Base-by-base conservation (phyloP, 2,888 invertebrate species). In the Luffia ferchaultella region DNA sequence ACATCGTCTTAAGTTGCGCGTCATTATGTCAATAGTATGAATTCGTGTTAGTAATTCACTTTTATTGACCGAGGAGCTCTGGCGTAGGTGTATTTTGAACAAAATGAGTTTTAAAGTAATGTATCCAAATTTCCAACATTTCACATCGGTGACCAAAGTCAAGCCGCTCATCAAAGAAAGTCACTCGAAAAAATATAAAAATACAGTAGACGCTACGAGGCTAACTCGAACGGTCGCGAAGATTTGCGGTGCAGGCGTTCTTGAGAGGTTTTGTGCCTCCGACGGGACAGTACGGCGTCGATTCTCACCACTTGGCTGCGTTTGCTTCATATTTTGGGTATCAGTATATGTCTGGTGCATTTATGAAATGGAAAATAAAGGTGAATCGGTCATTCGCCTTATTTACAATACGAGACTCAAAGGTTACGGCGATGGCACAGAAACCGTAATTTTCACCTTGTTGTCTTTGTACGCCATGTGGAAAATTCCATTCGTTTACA, bases 381-480 rank as follows among this genome's bases (percentile, higher is more conserved):
- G 71, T 44, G 71, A 74, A 54, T 69, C 70, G 1, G 63, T 77
- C 40, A 52, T 77, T 15, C 62, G 74, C 20, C 57, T 58, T n/a
- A 54, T 77, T 15, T 73, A 71, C 49, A 60, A 67, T 12, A 77
- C 78, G 0, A 72, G 66, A 57, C 54, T 77, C 17, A 61, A 65
- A 52, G 63, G 67, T 7, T 78, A 76, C 50, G 77, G 76, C 0
- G 78, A 77, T 51, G 62, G 65, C 46, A 65, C 64, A 19, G 74
- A 76, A 53, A 64, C 65, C 51, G 53, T 65, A 16, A 55, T 60
- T 1, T 64, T 69, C 1, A 49, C 63, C 0, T 1, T 62, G 0
- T 73, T 63, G 42, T 63, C 67, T 9, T 2, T 68, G 1, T 62
- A 67, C 40, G 56, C 62, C 0, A 63, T 73, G 61, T 68, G 68